Evolutionary conservation across 2,797 vertebrate species (phyloP).

Genomic region (Phoeniculus purpureus): DNA sequence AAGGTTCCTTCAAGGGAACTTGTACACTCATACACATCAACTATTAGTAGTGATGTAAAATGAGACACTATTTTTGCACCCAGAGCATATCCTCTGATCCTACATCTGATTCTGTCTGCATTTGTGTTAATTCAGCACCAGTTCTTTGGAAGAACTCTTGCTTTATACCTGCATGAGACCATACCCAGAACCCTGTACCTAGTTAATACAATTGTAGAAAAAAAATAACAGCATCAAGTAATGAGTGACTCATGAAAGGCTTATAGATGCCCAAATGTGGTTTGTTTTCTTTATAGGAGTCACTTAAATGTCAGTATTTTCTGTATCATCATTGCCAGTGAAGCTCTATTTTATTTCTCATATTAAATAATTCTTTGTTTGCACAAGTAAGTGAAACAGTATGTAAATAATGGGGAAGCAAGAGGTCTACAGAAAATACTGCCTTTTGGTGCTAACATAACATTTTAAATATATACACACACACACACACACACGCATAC

Average conservation of each 20-base stretch:
- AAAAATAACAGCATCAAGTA: background rate
- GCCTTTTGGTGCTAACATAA: background rate
- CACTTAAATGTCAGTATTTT: background rate
- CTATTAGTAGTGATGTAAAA: background rate
- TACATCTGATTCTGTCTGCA: fast-evolving
- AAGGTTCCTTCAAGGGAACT: background rate
- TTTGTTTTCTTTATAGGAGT: background rate
- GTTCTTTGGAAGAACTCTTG: background rate
- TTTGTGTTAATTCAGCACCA: background rate
- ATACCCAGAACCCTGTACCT: background rate
- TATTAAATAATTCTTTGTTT: background rate
- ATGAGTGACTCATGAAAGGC: background rate
- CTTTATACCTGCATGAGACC: background rate
- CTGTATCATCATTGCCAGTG: background rate
- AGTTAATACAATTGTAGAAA: background rate
- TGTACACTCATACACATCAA: background rate
- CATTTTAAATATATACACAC: background rate
- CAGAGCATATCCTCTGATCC: background rate
- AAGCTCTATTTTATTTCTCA: background rate
- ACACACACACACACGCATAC: background rate
- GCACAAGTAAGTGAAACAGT: background rate
- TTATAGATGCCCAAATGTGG: background rate
- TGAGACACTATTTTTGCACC: background rate
- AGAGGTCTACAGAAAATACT: constrained; percentile 23
- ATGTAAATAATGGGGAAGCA: background rate